Evolutionary conservation across 2,888 invertebrate species (phyloP), one percentile per base, ranked within the genome.

Genomic region (Drosophila nr. medialis): DNA sequence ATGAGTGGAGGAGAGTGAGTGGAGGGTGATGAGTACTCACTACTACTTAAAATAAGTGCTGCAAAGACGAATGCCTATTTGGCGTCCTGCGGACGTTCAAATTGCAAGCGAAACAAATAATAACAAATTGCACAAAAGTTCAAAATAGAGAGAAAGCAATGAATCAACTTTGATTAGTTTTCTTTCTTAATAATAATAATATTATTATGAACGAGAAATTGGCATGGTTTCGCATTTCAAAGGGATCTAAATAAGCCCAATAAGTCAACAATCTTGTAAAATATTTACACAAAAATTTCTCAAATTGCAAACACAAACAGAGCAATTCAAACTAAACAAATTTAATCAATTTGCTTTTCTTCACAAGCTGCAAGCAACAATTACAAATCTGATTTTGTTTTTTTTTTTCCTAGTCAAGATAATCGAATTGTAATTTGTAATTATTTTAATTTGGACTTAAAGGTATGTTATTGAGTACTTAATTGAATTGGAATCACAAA

Each of bases 21-120:
- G 2, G 55, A n/a, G 13, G 4, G 11, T 7, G 50, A 7, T 8
- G 49, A 18, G 54, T n/a, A 38, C 18, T 29, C 27, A 11, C n/a
- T 42, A 30, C 40, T 15, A 30, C 40, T 15, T 21, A 29, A 42
- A 56, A 40, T 42, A 40, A 56, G 40, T 30, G 40, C 7, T 30
- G 15, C 27, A 30, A 30, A 40, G 56, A 42, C 56, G 56, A 56
- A 42, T 56, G 56, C 30, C 56, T 42, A 30, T 56, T 56, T 56
- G 56, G 30, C 29, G 30, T 56, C 30, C 30, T 15, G 40, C 40
- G 21, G 40, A 30, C 56, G 21, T 56, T 56, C 54, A 34, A 49
- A 49, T 48, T 49, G 59, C 48, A 36, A 59, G 29, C 36, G 7
- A 13, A 38, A 21, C 38, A 55, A 40, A 56, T 40, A 55, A 29